Conservation (phyloP, 2,888 invertebrate species). For the Smittia sp. region DNA sequence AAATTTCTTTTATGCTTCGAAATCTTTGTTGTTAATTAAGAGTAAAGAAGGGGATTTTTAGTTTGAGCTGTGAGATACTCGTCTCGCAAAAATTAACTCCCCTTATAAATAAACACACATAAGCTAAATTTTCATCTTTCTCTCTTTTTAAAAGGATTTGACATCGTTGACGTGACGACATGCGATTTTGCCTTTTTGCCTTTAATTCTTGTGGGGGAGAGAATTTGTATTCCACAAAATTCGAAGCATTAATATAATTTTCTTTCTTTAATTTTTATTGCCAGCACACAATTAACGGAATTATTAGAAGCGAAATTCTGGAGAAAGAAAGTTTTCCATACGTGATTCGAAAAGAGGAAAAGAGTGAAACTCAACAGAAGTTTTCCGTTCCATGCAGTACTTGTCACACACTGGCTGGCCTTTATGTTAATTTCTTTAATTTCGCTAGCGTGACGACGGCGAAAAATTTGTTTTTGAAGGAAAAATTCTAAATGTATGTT, state of each 20-base stretch:
- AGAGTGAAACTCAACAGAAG: neutral
- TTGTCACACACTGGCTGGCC: conserved; percentile 39
- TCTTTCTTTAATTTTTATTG: conserved; percentile 41
- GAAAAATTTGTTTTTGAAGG: conserved; percentile 10
- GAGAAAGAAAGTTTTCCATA: conserved; percentile 31
- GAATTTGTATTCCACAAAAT: conserved; percentile 21
- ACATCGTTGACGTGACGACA: conserved; percentile 42
- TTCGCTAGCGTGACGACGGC: conserved; percentile 40
- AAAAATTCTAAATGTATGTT: neutral
- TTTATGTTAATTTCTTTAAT: conserved; percentile 42
- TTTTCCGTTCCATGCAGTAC: conserved; percentile 36
- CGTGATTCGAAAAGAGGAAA: conserved; percentile 28
- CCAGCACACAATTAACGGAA: conserved; percentile 41
- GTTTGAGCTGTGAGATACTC: neutral
- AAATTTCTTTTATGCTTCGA: conserved; percentile 5
- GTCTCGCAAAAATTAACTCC: conserved; percentile 17
- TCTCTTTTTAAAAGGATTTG: conserved; percentile 40
- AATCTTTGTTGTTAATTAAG: conserved; percentile 19
- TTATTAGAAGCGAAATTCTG: conserved; percentile 36
- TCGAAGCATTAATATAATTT: conserved; percentile 41
- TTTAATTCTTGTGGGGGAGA: conserved; percentile 5
- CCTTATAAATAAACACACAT: conserved; percentile 34
- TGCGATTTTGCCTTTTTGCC: conserved; percentile 40
- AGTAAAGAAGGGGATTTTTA: conserved; percentile 23
- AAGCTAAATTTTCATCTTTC: conserved; percentile 10